Percentiles rank a stretch among this genome's conserved stretches.
These are phyloP conservation scores for Nymphalis c-album DNA, from an alignment of 2,888 invertebrate genomes.

Conservation along the genomic window DNA sequence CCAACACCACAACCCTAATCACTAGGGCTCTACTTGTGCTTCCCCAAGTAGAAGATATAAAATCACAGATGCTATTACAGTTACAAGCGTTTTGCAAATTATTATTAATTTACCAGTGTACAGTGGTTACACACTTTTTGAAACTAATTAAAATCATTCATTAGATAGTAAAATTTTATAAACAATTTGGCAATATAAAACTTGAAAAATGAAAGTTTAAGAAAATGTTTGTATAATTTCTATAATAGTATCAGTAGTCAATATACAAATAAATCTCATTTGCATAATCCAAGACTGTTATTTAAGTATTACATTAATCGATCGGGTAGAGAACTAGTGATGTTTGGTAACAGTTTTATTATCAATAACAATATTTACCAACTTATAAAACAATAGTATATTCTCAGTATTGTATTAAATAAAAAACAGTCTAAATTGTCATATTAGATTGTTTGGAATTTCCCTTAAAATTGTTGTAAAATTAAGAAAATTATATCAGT, in stretches of 20 bases:
- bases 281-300: constrained; percentile 30
- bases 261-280: constrained; percentile 12
- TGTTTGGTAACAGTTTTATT: constrained; percentile 17
- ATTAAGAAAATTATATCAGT: neutral
- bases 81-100: neutral
- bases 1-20: neutral
- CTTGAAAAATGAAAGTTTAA: neutral
- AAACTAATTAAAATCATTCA: neutral
- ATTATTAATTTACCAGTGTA: neutral
- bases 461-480: neutral
- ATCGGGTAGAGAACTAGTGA: constrained; percentile 13
- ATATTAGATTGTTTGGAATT: neutral
- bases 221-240: neutral
- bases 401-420: neutral
- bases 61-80: neutral
- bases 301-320: constrained; percentile 26
- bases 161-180: constrained; percentile 20
- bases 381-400: neutral
- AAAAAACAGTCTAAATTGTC: neutral
- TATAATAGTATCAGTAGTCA: neutral
- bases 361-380: neutral
- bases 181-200: neutral
- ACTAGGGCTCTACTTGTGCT: constrained; percentile 10
- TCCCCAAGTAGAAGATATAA: neutral
- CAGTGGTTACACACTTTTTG: neutral